Conservation (phyloP, 2,113 vertebrate genomes). For the Pontoporia blainvillei region DNA sequence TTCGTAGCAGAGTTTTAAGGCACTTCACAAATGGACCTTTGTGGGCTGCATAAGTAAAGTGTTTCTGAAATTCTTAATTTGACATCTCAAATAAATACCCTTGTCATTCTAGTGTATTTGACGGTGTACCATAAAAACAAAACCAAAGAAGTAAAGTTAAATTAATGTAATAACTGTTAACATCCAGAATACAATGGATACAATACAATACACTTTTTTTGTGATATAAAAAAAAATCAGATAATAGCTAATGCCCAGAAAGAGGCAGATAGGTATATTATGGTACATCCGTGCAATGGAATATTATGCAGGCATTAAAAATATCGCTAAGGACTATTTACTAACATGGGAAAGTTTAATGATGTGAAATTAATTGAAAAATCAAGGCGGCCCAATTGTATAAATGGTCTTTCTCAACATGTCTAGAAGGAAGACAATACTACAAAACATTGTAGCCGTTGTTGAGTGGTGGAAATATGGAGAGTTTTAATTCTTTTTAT, state of each 20-base stretch:
- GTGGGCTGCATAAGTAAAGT: not conserved
- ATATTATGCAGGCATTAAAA: not conserved
- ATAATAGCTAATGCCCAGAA: not conserved
- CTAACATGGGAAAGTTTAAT: not conserved
- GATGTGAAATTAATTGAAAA: not conserved
- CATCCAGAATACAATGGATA: not conserved
- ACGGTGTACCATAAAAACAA: not conserved
- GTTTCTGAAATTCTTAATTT: not conserved
- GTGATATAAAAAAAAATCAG: not conserved
- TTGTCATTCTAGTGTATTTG: not conserved
- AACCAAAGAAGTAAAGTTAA: not conserved
- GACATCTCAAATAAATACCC: not conserved
- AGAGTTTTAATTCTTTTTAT: not conserved
- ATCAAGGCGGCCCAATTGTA: not conserved
- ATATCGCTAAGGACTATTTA: not conserved
- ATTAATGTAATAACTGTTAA: not conserved
- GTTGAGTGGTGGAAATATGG: not conserved
- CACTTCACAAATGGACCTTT: not conserved
- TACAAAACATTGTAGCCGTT: not conserved
- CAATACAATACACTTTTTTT: no score
- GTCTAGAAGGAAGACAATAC: not conserved
- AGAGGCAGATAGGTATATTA: not conserved
- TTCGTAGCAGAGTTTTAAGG: not conserved
- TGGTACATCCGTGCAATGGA: not conserved
- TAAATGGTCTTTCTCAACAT: not conserved